Percentiles rank a stretch among this genome's conserved stretches.
These are phyloP conservation scores for Pyrrhia umbra DNA, from an alignment of 2,888 invertebrate genomes.

Conservation along the genomic window DNA sequence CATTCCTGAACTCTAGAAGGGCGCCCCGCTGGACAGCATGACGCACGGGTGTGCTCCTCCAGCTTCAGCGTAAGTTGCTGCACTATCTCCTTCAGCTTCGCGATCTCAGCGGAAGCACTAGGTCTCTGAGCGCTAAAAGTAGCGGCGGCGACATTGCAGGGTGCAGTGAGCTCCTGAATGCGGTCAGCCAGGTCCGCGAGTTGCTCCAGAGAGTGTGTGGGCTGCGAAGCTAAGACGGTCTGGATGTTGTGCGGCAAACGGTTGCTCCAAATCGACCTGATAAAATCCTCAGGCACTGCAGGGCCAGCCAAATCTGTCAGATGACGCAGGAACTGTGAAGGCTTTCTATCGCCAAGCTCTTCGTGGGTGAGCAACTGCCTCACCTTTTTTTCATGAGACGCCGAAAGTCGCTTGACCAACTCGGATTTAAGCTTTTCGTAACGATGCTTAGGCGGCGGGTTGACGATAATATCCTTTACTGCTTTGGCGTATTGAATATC, in stretches of 20 bases:
- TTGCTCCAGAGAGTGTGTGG: not conserved
- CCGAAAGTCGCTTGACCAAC: not conserved
- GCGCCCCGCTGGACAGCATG: not conserved
- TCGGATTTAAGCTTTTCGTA: not conserved
- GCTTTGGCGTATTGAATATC: not conserved
- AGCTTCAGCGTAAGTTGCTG: not conserved
- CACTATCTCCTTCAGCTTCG: not conserved
- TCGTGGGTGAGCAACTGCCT: not conserved
- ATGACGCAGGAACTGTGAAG: not conserved
- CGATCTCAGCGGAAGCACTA: not conserved
- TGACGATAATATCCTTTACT: not conserved
- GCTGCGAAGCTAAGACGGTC: conserved; percentile 3
- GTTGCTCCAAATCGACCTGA: not conserved
- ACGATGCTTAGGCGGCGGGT: not conserved
- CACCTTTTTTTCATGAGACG: not conserved
- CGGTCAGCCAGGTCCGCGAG: conserved; percentile 6
- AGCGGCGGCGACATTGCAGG: no score
- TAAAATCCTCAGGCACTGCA: not conserved
- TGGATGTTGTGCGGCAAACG: conserved; percentile 3
- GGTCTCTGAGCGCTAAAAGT: no score
- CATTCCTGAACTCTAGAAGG: not conserved
- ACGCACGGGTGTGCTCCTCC: not conserved
- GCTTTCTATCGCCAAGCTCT: not conserved
- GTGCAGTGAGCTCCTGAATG: conserved; percentile 1
- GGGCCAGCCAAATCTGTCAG: not conserved